phyloP scores from a whole-genome alignment of 2,888 invertebrate species.

The Panzeria rudis region DNA sequence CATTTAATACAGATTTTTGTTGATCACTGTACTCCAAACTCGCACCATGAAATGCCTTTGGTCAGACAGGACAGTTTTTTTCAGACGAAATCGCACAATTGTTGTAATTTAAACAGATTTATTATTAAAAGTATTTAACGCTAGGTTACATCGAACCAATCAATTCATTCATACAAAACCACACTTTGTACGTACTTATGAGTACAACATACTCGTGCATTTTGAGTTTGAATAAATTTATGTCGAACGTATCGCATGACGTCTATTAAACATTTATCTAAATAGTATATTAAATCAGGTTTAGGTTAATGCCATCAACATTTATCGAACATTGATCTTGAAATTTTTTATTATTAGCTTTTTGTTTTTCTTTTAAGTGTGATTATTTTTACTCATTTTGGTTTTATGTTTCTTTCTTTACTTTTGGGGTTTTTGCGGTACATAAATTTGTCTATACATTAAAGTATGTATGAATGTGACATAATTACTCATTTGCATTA shows the following conservation, averaged over 20 bases:
- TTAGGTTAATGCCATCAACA: slow-evolving; percentile 61
- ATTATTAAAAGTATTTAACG: neutral
- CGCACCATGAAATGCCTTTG: neutral
- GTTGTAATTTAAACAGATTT: neutral
- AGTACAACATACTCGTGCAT: neutral
- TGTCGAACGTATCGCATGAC: neutral
- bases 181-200: neutral
- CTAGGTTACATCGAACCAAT: neutral
- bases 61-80: no score
- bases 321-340: slow-evolving; percentile 66
- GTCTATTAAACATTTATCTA: slow-evolving; percentile 4
- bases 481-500: neutral
- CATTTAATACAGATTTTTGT: neutral
- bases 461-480: neutral
- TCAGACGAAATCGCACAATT: neutral
- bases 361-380: slow-evolving; percentile 5
- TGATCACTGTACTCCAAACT: neutral
- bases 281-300: slow-evolving; percentile 40
- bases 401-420: neutral
- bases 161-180: neutral
- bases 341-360: no score
- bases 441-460: neutral
- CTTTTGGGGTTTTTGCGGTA: slow-evolving; percentile 10
- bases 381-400: neutral
- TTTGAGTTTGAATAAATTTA: neutral